Evolutionary conservation across 1,140 invertebrate species (phyloP), one percentile per base, ranked within the genome.

Genomic region (Prorops nasuta): DNA sequence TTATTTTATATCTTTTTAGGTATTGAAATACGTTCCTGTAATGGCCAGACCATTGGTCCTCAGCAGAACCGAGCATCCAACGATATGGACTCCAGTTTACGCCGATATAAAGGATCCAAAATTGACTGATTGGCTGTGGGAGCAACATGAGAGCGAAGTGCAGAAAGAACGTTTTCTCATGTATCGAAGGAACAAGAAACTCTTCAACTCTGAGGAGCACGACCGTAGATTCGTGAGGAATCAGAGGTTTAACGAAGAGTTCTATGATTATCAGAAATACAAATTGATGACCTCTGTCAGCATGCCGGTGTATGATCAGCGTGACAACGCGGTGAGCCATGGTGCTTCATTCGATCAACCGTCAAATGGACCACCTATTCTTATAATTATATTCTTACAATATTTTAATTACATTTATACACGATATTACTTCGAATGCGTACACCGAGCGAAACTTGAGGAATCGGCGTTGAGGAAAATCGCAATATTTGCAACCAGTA

Each of bases 41-140:
- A 88, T 96, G 83, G 91, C 92, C 7, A 78, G 92, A 52, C 92
- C 92, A 0, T 77, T 95, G 52, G 92, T 95, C 12, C 79, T 94
- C 49, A 84, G 85, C 56, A 80, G 84, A 64, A 82, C 83, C n/a
- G 80, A 87, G 45, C 90, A 94, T 72, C 89, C 90, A 3, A 83
- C 72, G 1, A 86, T 92, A 34, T 96, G 92, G 92, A 94, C 91
- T 0, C 89, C 91, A 16, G 87, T 94, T n/a, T 95, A 96, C 72
- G 91, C 92, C 6, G 91, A 95, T 74, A 80, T 92, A 36, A 87
- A 88, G 16, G 92, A 94, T 78, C 87, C 91, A 7, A 89, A 92
- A 77, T 86, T 93, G 68, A 91, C 90, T 12, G 91, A 94, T 66
- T 93, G 88, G 83, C 74, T 90, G 14, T 95, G 92, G 92, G 89